Percentiles rank a stretch among this genome's conserved stretches.
These are phyloP conservation scores for Bagarius yarrelli DNA, from an alignment of 2,113 vertebrate genomes.

Conservation along the genomic window DNA sequence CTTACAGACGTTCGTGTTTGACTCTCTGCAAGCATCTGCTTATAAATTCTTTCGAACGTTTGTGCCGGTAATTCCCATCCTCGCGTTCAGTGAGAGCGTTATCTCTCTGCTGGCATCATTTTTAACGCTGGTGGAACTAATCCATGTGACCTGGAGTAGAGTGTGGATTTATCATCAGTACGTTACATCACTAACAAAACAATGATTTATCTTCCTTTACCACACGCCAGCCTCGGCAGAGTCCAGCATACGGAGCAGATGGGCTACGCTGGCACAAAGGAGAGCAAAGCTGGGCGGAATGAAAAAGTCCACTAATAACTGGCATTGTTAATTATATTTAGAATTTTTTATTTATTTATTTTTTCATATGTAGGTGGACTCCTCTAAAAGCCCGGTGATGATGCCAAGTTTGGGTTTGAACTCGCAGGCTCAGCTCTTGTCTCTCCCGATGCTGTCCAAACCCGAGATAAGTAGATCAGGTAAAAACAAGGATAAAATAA, in stretches of 20 bases:
- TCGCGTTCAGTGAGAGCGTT: too few species aligned
- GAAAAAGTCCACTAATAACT: neutral
- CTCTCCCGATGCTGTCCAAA: slow-evolving; percentile 51
- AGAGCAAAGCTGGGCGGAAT: neutral
- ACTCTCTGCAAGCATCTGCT: too few species aligned
- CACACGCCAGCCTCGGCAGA: neutral
- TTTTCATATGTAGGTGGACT: slow-evolving; percentile 55
- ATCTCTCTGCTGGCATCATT: too few species aligned
- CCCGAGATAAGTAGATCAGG: slow-evolving; percentile 60
- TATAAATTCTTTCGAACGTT: too few species aligned
- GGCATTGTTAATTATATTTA: too few species aligned
- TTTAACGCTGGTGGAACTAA: neutral
- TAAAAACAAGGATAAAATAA: slow-evolving; percentile 47
- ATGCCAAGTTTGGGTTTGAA: slow-evolving; percentile 38
- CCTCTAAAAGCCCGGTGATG: slow-evolving; percentile 49
- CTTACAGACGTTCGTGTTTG: too few species aligned
- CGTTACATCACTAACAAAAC: neutral
- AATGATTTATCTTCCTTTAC: slow-evolving; percentile 10
- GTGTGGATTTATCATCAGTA: neutral
- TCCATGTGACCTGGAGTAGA: neutral
- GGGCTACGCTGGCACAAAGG: neutral
- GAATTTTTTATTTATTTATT: neutral
- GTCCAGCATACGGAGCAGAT: slow-evolving; percentile 12
- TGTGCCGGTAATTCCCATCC: too few species aligned
- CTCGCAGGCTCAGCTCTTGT: slow-evolving; percentile 48